Base-by-base conservation (phyloP, 2,888 invertebrate species). In the Hypselothyrea guttata region DNA sequence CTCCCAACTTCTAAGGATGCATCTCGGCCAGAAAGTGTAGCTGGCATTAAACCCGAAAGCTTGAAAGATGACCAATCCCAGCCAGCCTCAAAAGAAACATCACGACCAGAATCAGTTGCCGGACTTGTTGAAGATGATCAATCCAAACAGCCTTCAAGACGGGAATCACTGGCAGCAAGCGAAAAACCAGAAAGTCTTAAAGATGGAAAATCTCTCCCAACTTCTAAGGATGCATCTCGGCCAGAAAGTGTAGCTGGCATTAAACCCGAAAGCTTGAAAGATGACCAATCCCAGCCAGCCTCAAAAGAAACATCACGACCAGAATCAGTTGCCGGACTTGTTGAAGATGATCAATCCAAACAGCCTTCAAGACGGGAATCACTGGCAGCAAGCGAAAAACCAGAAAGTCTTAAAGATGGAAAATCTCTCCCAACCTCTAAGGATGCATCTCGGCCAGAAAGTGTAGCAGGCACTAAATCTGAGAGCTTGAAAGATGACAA, bases 331-430 rank as follows among this genome's bases (percentile, higher is more conserved):
- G 58, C 11, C n/a, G 52, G 45, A 7, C 45, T 35, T 37, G 1
- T 8, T 11, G 49, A 59, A 60, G 60, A 45, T 7, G 72, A 67
- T 1, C 34, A 44, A 0, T 70, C 68, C 0, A 74, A 73, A n/a
- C 81, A 74, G 38, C n/a, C 41, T 7, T 75, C 75, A 0, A 47
- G 63, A 4, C 63, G 57, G 0, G 53, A 33, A 7, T 77, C 84
- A 13, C 12, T 40, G 7, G 48, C 49, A 4, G 66, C 58, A 28
- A 48, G 56, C n/a, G 7, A 13, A 9, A n/a, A n/a, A n/a, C n/a
- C n/a, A n/a, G n/a, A n/a, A n/a, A n/a, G n/a, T n/a, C n/a, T n/a
- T n/a, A n/a, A n/a, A n/a, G 74, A 54, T 18, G 67, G 58, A 0
- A 47, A 59, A 18, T 22, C 22, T 22, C 22, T 22, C 3, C 22